Conservation (phyloP, 1,140 invertebrate species). For the Bombus haemorrhoidalis region DNA sequence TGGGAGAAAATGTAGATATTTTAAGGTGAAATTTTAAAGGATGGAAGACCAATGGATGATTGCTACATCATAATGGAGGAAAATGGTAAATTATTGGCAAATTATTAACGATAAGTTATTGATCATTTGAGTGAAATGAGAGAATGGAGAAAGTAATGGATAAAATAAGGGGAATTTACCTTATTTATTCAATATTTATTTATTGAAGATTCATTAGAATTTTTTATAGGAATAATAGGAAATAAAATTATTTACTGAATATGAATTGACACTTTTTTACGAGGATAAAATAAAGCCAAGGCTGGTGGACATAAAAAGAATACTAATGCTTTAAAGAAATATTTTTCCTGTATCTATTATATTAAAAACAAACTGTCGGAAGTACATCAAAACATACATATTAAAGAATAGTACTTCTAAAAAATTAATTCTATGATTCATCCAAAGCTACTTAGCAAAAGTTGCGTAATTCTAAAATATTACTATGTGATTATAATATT, state of each 20-base stretch:
- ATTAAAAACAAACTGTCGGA: no score
- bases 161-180: background rate
- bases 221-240: background rate
- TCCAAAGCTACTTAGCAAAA: background rate
- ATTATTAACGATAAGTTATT: background rate
- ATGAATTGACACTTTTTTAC: no score
- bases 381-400: no score
- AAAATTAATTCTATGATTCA: no score
- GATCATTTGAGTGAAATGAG: background rate
- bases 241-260: background rate
- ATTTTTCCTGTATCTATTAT: no score
- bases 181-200: background rate
- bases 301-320: no score
- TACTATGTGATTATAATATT: background rate
- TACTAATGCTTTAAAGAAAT: no score
- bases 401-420: no score
- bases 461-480: background rate
- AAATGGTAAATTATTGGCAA: background rate
- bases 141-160: background rate
- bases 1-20: conserved; percentile 31
- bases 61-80: conserved; percentile 27
- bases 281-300: no score
- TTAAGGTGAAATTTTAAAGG: conserved; percentile 7
- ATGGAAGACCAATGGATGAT: conserved; percentile 6
- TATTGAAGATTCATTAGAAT: background rate